Evolutionary conservation across 2,797 vertebrate genomes (phyloP).

Genomic region (Urophycis tenuis): DNA sequence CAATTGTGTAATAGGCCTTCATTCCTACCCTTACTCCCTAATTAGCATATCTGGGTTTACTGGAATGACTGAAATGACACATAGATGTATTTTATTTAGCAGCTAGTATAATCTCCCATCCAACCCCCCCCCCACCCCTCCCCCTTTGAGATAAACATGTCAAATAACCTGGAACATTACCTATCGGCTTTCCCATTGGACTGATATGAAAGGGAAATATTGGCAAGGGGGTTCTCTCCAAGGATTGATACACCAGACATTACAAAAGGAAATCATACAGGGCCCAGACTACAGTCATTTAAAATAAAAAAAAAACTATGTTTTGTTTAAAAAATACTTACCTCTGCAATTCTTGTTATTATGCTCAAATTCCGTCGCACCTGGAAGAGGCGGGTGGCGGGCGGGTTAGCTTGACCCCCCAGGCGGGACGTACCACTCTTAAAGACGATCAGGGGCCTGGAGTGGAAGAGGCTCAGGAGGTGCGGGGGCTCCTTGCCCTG

Average conservation of each 20-base stretch:
- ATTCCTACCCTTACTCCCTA: too few species aligned
- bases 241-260: background rate
- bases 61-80: too few species aligned
- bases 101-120: background rate
- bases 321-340: slow-evolving; percentile 45
- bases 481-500: slow-evolving; percentile 89
- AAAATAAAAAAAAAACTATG: background rate
- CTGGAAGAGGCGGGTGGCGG: slow-evolving; percentile 78
- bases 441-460: slow-evolving; percentile 81
- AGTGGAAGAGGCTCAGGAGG: slow-evolving; percentile 83
- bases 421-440: slow-evolving; percentile 80
- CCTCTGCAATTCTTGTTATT: slow-evolving; percentile 84
- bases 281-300: background rate
- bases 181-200: background rate
- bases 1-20: too few species aligned
- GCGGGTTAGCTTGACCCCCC: slow-evolving; percentile 63
- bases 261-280: background rate
- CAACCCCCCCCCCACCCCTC: too few species aligned
- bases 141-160: background rate
- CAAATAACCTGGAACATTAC: background rate
- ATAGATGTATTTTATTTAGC: background rate
- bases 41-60: background rate
- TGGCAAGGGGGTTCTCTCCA: background rate
- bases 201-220: background rate
- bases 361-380: slow-evolving; percentile 78